Evolutionary conservation across 1,140 invertebrate species (phyloP).

Genomic region (Muscidifurax raptorellus): DNA sequence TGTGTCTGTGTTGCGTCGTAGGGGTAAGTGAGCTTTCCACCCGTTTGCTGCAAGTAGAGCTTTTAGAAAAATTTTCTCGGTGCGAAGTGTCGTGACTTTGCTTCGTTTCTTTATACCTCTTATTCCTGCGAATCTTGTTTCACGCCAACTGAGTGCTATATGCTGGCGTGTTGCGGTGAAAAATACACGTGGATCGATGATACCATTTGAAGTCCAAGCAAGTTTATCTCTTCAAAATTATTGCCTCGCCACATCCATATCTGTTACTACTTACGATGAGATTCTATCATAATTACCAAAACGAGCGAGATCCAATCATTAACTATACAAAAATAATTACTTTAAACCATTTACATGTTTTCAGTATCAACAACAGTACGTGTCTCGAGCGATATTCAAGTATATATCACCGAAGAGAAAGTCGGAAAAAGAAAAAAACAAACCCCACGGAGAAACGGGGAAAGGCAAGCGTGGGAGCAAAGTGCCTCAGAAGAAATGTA

Average conservation of each 20-base stretch:
- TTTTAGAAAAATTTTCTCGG: constrained; percentile 47
- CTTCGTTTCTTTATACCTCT: background rate
- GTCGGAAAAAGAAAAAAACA: background rate
- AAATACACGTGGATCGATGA: too few species aligned
- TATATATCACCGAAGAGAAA: background rate
- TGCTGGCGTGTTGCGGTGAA: too few species aligned
- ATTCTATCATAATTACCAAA: too few species aligned
- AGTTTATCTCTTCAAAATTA: too few species aligned
- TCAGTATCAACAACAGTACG: background rate
- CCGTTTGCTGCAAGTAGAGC: background rate
- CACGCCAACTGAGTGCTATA: background rate
- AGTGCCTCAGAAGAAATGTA: background rate
- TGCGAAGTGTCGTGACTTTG: background rate
- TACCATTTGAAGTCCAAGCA: too few species aligned
- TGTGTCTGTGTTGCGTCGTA: too few species aligned
- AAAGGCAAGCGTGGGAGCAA: background rate
- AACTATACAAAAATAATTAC: too few species aligned
- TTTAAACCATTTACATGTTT: background rate
- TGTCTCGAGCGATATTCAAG: background rate
- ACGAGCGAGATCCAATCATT: too few species aligned
- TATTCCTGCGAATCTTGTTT: background rate
- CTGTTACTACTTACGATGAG: too few species aligned
- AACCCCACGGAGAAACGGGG: background rate
- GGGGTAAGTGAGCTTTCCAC: background rate
- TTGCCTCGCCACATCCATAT: too few species aligned